Evolutionary conservation across 2,797 vertebrate genomes (phyloP).

Genomic region (Antennarius maculatus): DNA sequence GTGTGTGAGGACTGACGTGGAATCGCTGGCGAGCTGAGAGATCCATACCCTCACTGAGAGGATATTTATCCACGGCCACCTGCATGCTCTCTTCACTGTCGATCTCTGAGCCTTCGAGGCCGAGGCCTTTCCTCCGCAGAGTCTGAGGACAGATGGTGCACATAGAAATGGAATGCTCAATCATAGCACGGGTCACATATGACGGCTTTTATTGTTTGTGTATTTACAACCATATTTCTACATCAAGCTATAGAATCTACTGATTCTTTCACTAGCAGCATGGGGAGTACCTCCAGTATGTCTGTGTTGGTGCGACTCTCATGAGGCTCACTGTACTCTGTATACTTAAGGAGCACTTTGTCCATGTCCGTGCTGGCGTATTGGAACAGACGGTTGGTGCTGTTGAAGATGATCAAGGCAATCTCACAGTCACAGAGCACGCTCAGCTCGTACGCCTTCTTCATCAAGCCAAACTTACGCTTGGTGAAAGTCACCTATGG

Average conservation of each 20-base stretch:
- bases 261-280: background rate
- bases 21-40: conserved; percentile 84
- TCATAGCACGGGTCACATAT: background rate
- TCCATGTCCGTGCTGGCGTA: conserved; percentile 98
- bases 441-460: conserved; percentile 96
- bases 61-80: conserved; percentile 78
- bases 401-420: conserved; percentile 98
- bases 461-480: conserved; percentile 96
- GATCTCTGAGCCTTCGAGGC: conserved; percentile 85
- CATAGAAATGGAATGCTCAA: conserved; percentile 1
- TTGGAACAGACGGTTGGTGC: conserved; percentile 95
- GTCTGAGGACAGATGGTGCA: conserved; percentile 79
- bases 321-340: conserved; percentile 95
- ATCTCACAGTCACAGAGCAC: conserved; percentile 98
- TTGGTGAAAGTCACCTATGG: conserved; percentile 95
- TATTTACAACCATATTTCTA: background rate
- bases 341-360: conserved; percentile 94
- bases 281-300: conserved; percentile 81
- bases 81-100: conserved; percentile 85
- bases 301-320: conserved; percentile 96
- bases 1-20: conserved; percentile 81
- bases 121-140: conserved; percentile 90
- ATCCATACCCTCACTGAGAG: conserved; percentile 83
- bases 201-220: background rate
- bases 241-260: background rate